A percentile compares a stretch with the other conserved stretches of the same genome.
These are phyloP conservation scores for Hydractinia symbiolongicarpus DNA, from an alignment of 30 jellyfish, hydroid and myxozoan species.

Conservation along the genomic window DNA sequence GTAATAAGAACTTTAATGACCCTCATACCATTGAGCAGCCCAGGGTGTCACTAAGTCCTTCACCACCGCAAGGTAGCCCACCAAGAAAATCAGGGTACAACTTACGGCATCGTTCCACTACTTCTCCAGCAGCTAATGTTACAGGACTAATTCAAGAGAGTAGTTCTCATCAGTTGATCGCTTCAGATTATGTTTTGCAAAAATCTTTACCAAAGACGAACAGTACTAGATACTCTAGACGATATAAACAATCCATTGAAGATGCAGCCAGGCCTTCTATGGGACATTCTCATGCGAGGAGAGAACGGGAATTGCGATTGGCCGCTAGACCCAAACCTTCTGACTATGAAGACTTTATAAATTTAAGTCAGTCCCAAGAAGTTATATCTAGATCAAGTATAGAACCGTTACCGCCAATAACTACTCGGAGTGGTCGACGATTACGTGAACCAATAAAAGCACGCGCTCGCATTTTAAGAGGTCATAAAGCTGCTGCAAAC, in stretches of 20 bases:
- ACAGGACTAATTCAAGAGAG: constrained; percentile 28
- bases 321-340: constrained; percentile 54
- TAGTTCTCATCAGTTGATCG: constrained; percentile 49
- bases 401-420: constrained; percentile 87
- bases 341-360: constrained; percentile 69
- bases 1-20: neutral
- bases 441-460: constrained; percentile 29
- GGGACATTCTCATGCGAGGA: constrained; percentile 60
- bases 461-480: constrained; percentile 9
- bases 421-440: constrained; percentile 45
- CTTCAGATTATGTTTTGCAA: constrained; percentile 46
- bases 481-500: constrained; percentile 20
- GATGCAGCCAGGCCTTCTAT: constrained; percentile 62
- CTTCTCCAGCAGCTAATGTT: constrained; percentile 8
- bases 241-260: constrained; percentile 44
- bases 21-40: constrained; percentile 1
- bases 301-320: constrained; percentile 51
- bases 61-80: constrained; percentile 53
- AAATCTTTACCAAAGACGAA: constrained; percentile 45
- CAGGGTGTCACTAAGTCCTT: constrained; percentile 52
- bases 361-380: constrained; percentile 26
- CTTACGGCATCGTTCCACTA: neutral
- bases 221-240: constrained; percentile 39
- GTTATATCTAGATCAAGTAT: constrained; percentile 36
- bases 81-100: constrained; percentile 18